These are phyloP conservation scores for Dasypogon diadema DNA, from an alignment of 2,888 invertebrate genomes.

Conservation along the genomic window DNA sequence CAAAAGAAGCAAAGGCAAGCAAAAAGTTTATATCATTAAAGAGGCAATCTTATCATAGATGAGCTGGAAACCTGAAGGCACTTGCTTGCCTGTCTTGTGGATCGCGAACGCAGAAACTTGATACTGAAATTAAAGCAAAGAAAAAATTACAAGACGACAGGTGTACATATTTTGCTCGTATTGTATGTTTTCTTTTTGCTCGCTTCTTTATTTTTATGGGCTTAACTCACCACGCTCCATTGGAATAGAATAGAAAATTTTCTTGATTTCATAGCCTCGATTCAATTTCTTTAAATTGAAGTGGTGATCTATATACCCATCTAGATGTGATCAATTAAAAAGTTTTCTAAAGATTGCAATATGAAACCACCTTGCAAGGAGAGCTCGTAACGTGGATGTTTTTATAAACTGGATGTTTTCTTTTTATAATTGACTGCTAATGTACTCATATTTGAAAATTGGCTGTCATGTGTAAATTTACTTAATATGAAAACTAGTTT, in stretches of 20 bases:
- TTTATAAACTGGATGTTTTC: too few species aligned
- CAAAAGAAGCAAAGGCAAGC: constrained; percentile 29
- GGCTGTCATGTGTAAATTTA: too few species aligned
- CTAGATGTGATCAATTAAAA: too few species aligned
- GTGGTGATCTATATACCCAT: not conserved
- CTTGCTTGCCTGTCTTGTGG: constrained; percentile 13
- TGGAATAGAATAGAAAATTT: constrained; percentile 38
- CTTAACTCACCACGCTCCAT: constrained; percentile 14
- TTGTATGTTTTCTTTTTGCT: constrained; percentile 26
- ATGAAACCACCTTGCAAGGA: too few species aligned
- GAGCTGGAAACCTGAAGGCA: constrained; percentile 24
- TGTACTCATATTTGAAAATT: too few species aligned
- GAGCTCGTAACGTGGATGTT: too few species aligned
- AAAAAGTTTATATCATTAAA: constrained; percentile 39
- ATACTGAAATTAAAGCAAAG: constrained; percentile 37
- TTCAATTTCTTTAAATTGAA: not conserved
- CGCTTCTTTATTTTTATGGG: constrained; percentile 11
- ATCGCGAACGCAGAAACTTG: constrained; percentile 29
- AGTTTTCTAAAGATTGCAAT: too few species aligned
- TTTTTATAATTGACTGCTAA: too few species aligned
- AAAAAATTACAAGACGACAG: constrained; percentile 39
- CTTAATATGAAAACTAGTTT: too few species aligned
- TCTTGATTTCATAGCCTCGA: constrained; percentile 24
- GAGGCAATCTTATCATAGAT: constrained; percentile 45
- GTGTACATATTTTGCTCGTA: constrained; percentile 31